Conservation (phyloP, 2,888 invertebrate genomes). For the Anoncus sp. region DNA sequence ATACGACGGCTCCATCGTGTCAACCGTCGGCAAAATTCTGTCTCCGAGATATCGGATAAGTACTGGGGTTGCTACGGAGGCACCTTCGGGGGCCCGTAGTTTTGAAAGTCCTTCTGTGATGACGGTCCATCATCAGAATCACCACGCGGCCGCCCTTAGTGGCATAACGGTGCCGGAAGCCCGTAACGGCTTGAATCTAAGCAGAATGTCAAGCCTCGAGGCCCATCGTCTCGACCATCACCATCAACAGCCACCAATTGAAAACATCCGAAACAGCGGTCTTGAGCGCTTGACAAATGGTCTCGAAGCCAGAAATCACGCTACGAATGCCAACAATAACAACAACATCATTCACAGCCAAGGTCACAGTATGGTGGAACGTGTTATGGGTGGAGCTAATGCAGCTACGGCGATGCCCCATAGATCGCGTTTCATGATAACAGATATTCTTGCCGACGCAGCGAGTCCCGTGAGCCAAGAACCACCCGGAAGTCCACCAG, state of each 20-base stretch:
- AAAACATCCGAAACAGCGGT: slow-evolving; percentile 61
- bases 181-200: slow-evolving; percentile 79
- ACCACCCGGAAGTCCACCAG: slow-evolving; percentile 83
- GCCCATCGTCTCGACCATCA: slow-evolving; percentile 76
- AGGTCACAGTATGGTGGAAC: slow-evolving; percentile 57
- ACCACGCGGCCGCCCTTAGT: slow-evolving; percentile 82
- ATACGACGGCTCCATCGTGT: slow-evolving; percentile 60
- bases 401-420: slow-evolving; percentile 84
- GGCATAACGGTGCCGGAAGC: slow-evolving; percentile 76
- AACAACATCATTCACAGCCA: slow-evolving; percentile 64
- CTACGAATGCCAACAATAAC: slow-evolving; percentile 51
- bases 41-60: slow-evolving; percentile 79
- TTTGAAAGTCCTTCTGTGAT: slow-evolving; percentile 79
- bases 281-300: slow-evolving; percentile 76
- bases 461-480: slow-evolving; percentile 78
- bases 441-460: slow-evolving; percentile 90
- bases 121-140: slow-evolving; percentile 82
- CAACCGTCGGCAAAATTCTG: slow-evolving; percentile 80
- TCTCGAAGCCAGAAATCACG: slow-evolving; percentile 70
- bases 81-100: slow-evolving; percentile 79
- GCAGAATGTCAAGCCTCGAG: slow-evolving; percentile 79
- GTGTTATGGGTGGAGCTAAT: slow-evolving; percentile 62
- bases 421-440: slow-evolving; percentile 95
- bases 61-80: slow-evolving; percentile 81
- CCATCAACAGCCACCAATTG: slow-evolving; percentile 66